Base-by-base conservation (phyloP, 2,797 vertebrate species). In the Spatula clypeata region DNA sequence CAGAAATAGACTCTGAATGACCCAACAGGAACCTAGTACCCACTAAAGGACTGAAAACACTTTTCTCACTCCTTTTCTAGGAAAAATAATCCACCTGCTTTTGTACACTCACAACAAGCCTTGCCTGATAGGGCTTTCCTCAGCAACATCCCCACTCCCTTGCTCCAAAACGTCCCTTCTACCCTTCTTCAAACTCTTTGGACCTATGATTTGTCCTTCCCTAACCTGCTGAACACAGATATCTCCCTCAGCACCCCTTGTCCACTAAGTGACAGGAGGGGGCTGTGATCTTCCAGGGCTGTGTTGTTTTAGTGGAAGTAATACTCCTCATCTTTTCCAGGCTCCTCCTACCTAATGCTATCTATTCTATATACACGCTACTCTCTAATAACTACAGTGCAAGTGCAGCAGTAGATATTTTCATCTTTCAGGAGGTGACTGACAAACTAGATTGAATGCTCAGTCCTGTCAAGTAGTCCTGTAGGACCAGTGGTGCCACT, bases 1-100 rank as follows among this genome's bases (percentile, higher is more conserved):
- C 86, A 77, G 73, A 97, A 97, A 95, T 69, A 94, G 90, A 55
- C 58, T 95, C 51, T 65, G 85, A 87, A 80, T 93, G 93, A 93
- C 79, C 88, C 69, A 91, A 82, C 61, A 55, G 74, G 86, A 97
- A 45, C 88, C 27, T 54, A 27, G 65, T 87, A 89, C 42, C 71
- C 81, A 71, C 74, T 74, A 77, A 95, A 87, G 88, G 90, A 82
- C 34, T 82, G 74, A 74, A 95, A 93, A 17, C 29, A 55, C 14
- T 94, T 90, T 87, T 85, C 88, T 95, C 69, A 31, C 36, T 82
- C 54, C 54, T 94, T 95, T 58, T 34, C 0, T 2, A 2, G 4
- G 29, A 42, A 71, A 74, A 71, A 73, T 64, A 76, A 88, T 67
- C 74, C 92, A 92, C 93, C 80, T 93, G 90, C 17, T 93, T 83